phyloP scores from a whole-genome alignment of 2,797 vertebrate genomes.

The Cossypha caffra region DNA sequence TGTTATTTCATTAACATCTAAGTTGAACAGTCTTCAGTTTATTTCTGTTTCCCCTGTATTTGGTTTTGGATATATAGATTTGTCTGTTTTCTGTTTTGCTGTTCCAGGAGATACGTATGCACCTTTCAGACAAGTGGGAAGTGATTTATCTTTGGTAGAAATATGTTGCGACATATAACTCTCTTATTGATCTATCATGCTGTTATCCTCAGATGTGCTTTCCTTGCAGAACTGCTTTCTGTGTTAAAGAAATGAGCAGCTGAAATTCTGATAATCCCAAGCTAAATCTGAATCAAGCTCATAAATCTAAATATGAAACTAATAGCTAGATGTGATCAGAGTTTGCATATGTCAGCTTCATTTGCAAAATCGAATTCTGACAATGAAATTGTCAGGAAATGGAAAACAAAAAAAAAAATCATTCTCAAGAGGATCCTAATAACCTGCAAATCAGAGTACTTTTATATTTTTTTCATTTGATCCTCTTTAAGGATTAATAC shows the following conservation, averaged over 20 bases:
- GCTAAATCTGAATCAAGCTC: not conserved
- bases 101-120: not conserved
- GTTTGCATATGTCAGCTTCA: slow-evolving; percentile 9
- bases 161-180: not conserved
- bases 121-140: not conserved
- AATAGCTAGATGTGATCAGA: not conserved
- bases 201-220: not conserved
- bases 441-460: not conserved
- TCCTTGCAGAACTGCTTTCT: not conserved
- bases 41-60: not conserved
- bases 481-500: slow-evolving; percentile 48
- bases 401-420: slow-evolving; percentile 30
- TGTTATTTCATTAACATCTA: not conserved
- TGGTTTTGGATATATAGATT: not conserved
- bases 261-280: slow-evolving; percentile 25
- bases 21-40: not conserved
- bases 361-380: slow-evolving; percentile 21
- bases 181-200: not conserved
- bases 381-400: not conserved
- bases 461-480: not conserved
- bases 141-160: not conserved
- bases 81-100: not conserved
- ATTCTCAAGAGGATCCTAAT: not conserved
- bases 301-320: slow-evolving; percentile 9
- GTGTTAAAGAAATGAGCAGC: slow-evolving; percentile 14